These are phyloP conservation scores for Gasterosteus aculeatus DNA, from an alignment of 2,113 vertebrate species.

Conservation along the genomic window DNA sequence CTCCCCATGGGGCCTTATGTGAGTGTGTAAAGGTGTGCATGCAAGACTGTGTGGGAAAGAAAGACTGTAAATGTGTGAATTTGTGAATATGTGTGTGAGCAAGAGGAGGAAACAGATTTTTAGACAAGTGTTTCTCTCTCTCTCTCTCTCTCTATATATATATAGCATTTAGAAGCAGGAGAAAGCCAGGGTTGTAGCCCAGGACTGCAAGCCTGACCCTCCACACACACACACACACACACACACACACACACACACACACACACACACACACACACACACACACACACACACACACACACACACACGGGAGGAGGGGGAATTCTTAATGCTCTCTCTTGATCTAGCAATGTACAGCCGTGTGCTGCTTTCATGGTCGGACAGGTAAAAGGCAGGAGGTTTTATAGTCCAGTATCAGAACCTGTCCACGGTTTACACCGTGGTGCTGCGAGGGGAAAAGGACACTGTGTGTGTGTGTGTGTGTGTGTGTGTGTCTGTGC, in stretches of 20 bases:
- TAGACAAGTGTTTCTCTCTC: conserved; percentile 43
- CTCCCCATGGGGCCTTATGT: conserved; percentile 70
- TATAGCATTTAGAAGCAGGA: conserved; percentile 50
- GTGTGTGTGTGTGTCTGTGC: not conserved
- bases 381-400: conserved; percentile 55
- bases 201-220: conserved; percentile 17
- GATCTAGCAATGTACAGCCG: conserved; percentile 69
- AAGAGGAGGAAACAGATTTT: conserved; percentile 36
- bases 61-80: conserved; percentile 69
- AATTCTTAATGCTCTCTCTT: conserved; percentile 60
- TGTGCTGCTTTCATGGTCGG: conserved; percentile 58
- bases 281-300: conserved; percentile 1
- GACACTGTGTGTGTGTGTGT: conserved; percentile 7
- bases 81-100: conserved; percentile 64
- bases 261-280: conserved; percentile 1
- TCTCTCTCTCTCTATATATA: conserved; percentile 6
- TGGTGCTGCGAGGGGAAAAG: conserved; percentile 3
- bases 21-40: conserved; percentile 73
- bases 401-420: conserved; percentile 57
- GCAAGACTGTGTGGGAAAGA: conserved; percentile 65
- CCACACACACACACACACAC: not conserved
- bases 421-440: conserved; percentile 53
- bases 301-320: conserved; percentile 15
- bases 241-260: conserved; percentile 18
- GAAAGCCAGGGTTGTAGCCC: conserved; percentile 25